These are phyloP conservation scores for Odobenus rosmarus DNA, from an alignment of 2,113 vertebrate genomes.

Conservation along the genomic window DNA sequence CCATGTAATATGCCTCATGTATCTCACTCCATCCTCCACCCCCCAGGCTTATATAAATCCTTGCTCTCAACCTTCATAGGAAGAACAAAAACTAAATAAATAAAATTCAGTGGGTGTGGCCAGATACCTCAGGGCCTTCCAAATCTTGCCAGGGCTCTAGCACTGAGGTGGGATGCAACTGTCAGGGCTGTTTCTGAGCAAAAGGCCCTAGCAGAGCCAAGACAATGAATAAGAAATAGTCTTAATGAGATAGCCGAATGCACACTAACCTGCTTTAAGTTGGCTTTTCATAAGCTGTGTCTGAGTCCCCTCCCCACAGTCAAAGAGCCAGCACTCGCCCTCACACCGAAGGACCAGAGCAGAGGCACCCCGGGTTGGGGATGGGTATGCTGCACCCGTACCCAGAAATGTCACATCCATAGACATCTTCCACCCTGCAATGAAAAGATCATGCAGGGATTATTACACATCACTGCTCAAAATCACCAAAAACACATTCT, in stretches of 20 bases:
- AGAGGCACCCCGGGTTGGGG: slow-evolving; percentile 90
- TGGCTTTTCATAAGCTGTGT: slow-evolving; percentile 95
- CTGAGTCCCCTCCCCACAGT: slow-evolving; percentile 97
- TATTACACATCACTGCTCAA: background rate
- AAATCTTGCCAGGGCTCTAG: background rate
- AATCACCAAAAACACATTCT: background rate
- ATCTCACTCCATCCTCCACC: background rate
- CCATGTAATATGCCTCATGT: background rate
- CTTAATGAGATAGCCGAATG: background rate
- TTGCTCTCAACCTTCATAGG: slow-evolving; percentile 10
- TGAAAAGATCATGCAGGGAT: background rate
- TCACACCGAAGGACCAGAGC: slow-evolving; percentile 91
- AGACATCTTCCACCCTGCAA: slow-evolving; percentile 84
- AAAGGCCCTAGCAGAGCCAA: background rate
- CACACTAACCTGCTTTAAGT: slow-evolving; percentile 89
- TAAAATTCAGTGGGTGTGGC: background rate
- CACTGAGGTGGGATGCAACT: background rate
- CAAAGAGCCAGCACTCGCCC: slow-evolving; percentile 96
- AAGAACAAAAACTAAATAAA: slow-evolving; percentile 29
- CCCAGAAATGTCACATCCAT: slow-evolving; percentile 96
- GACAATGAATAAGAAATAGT: background rate
- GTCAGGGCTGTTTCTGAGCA: background rate
- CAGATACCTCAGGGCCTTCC: background rate
- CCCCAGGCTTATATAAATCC: background rate
- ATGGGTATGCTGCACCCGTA: slow-evolving; percentile 93